Conservation (phyloP, 35 echinoderm and acorn worm species). For the Antedon bifida region DNA sequence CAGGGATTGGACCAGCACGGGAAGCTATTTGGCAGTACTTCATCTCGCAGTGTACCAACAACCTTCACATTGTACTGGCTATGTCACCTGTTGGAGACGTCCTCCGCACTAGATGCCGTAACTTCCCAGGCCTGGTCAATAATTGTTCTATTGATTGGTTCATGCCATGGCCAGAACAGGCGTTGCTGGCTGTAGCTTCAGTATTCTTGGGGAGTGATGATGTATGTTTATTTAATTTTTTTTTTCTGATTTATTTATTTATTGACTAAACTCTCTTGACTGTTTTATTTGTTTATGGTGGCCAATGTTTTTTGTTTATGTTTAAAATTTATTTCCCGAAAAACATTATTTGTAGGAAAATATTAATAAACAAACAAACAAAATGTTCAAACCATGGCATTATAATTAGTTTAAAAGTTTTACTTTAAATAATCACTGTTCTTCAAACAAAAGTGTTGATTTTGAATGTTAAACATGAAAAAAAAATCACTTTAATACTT, state of each 20-base stretch:
- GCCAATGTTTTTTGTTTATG: neutral
- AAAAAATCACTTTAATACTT: too few relatives aligned
- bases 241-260: neutral
- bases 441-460: too few relatives aligned
- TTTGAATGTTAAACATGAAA: too few relatives aligned
- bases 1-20: constrained; percentile 50
- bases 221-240: constrained; percentile 26
- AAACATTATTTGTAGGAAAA: too few relatives aligned
- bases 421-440: too few relatives aligned
- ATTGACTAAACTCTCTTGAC: neutral
- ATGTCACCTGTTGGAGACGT: constrained; percentile 95
- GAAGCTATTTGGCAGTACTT: constrained; percentile 95
- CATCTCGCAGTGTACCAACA: constrained; percentile 67
- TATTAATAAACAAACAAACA: too few relatives aligned
- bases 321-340: too few relatives aligned
- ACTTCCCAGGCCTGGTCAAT: constrained; percentile 96
- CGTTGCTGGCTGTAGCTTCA: constrained; percentile 47
- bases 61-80: constrained; percentile 84
- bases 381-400: too few relatives aligned
- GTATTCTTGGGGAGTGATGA: constrained; percentile 82
- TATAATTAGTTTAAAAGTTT: too few relatives aligned
- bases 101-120: constrained; percentile 75
- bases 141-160: constrained; percentile 99
- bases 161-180: constrained; percentile 87
- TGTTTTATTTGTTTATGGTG: neutral